Evolutionary conservation across 2,888 invertebrate genomes (phyloP), one percentile per base, ranked within the genome.

Genomic region (Chrysina gloriosa): DNA sequence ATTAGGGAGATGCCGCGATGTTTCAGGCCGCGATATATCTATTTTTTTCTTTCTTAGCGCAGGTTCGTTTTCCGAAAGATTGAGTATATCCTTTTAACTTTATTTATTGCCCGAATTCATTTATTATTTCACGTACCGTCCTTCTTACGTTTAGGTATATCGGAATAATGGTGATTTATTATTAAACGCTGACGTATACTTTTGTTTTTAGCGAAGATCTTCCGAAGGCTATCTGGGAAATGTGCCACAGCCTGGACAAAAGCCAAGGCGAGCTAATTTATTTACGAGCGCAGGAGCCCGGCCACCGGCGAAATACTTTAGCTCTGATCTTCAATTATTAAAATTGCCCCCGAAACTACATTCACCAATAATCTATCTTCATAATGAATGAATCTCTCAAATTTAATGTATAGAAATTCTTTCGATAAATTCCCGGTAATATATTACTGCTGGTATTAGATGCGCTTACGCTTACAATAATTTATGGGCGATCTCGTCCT

Each of bases 201-300:
- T 63, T 63, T 48, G 63, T 63, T 63, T 63, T 63, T 31, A 63
- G 23, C 23, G 63, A 63, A 63, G 29, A 42, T 63, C 66, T 65
- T 75, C 67, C 65, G 73, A 71, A 73, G 74, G 74, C 72, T 74
- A 75, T 74, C 76, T 75, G 72, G 74, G 73, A 76, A 76, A 76
- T 75, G 76, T 74, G 73, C 72, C 72, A 72, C 71, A 74, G 74
- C 72, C 74, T 77, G 77, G 77, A 74, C 73, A 70, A 71, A 72
- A 71, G 77, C 77, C 77, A 77, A 73, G 70, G 70, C 70, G 67
- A 71, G 58, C 74, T 77, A 77, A 77, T 77, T 77, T 77, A 77
- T 77, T 77, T 77, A 77, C 75, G 74, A 75, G 70, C 70, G 70
- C 65, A 70, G 72, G 70, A 71, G 71, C 71, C 69, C 70, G 70